Evolutionary conservation across 2,888 invertebrate species (phyloP).

Genomic region (Phlogophora meticulosa): DNA sequence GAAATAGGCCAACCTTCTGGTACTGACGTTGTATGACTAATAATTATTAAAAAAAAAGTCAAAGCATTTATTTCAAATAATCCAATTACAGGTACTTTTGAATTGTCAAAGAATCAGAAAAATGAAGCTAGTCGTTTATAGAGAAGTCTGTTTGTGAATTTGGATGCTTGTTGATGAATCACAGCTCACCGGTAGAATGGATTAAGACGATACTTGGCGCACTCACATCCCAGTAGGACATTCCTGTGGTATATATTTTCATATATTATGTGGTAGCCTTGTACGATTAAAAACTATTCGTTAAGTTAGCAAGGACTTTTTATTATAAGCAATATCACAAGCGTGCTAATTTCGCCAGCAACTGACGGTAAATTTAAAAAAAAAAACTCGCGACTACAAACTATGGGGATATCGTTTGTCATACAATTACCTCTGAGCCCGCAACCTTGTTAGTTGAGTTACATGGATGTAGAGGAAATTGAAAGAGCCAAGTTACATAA

Average conservation of each 20-base stretch:
- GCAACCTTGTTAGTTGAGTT: constrained; percentile 67
- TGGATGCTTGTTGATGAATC: no score
- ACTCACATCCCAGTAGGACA: no score
- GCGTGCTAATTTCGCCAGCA: constrained; percentile 53
- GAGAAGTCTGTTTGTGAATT: no score
- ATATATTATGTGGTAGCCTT: no score
- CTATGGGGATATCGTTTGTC: constrained; percentile 72
- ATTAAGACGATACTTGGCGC: not conserved
- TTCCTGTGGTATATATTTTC: no score
- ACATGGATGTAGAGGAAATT: constrained; percentile 32
- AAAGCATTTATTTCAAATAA: no score
- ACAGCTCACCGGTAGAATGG: not conserved
- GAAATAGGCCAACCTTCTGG: no score
- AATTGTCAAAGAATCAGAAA: no score
- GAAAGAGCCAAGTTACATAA: not conserved
- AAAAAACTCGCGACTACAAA: constrained; percentile 62
- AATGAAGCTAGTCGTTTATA: no score
- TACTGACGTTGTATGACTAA: no score
- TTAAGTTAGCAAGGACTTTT: constrained; percentile 28
- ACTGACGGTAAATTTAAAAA: constrained; percentile 66
- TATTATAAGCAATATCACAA: constrained; percentile 33
- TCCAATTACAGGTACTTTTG: no score
- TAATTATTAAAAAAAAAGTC: no score
- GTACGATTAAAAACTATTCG: constrained; percentile 4
- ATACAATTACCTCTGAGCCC: constrained; percentile 72